Conservation (phyloP, 2,888 invertebrate genomes). For the Drosophila subsilvestris region DNA sequence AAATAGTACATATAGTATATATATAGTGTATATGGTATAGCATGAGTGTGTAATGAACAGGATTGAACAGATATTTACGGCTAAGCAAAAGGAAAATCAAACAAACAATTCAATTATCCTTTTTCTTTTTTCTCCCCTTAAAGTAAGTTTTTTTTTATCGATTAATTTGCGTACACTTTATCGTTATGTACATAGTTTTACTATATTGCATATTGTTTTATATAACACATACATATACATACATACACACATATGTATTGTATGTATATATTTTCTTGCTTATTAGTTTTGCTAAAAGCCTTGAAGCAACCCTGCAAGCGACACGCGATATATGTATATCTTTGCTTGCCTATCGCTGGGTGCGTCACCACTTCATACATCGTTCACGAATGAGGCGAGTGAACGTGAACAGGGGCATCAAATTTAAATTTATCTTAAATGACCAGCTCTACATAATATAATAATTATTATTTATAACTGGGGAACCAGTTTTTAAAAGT, state of each 20-base stretch:
- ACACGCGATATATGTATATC: conserved; percentile 19
- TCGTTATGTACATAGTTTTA: conserved; percentile 39
- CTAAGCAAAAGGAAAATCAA: conserved; percentile 1
- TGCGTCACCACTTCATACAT: background rate
- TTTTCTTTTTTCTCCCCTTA: conserved; percentile 10
- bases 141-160: conserved; percentile 23
- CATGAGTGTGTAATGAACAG: conserved; percentile 17
- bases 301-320: conserved; percentile 22
- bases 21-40: conserved; percentile 4
- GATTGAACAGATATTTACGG: conserved; percentile 13
- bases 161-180: conserved; percentile 5
- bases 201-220: conserved; percentile 1
- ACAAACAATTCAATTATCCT: conserved; percentile 6
- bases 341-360: too few relatives aligned
- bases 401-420: conserved; percentile 13
- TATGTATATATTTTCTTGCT: conserved; percentile 21
- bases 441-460: conserved; percentile 88
- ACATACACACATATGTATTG: too few relatives aligned
- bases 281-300: conserved; percentile 24
- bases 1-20: conserved; percentile 40
- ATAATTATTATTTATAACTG: conserved; percentile 81
- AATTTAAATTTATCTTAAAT: conserved; percentile 44
- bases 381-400: conserved; percentile 8
- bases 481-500: background rate
- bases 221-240: conserved; percentile 8